Conservation (phyloP, 2,113 vertebrate genomes). For the Xenopus laevis region DNA sequence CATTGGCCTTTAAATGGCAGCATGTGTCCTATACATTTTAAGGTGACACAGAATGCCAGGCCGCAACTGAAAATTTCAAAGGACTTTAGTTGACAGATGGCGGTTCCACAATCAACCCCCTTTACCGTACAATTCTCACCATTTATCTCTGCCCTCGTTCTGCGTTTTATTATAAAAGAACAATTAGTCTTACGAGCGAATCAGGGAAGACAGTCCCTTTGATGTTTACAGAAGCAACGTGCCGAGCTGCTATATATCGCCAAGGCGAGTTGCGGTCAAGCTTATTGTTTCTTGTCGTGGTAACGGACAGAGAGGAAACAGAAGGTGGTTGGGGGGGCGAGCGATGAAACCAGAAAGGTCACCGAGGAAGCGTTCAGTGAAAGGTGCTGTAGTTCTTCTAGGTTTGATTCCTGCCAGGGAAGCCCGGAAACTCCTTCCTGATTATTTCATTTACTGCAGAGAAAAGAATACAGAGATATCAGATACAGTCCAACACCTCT, state of each 20-base stretch:
- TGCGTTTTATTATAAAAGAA: conserved; percentile 18
- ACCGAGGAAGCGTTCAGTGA: conserved; percentile 52
- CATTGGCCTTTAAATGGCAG: too few species aligned
- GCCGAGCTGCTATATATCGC: conserved; percentile 46
- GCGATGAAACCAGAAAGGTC: conserved; percentile 54
- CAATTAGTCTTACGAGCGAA: conserved; percentile 46
- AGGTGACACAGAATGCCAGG: too few species aligned
- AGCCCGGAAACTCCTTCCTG: conserved; percentile 94
- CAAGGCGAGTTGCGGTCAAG: conserved; percentile 53
- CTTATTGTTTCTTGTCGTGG: conserved; percentile 54
- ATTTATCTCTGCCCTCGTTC: too few species aligned
- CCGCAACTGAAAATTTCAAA: too few species aligned
- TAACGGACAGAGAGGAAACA: conserved; percentile 54
- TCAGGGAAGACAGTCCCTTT: conserved; percentile 56
- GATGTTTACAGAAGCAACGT: conserved; percentile 55
- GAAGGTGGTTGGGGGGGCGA: conserved; percentile 52
- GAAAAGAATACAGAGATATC: conserved; percentile 44
- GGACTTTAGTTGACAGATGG: too few species aligned
- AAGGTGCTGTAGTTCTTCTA: conserved; percentile 71
- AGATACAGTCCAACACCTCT: background rate
- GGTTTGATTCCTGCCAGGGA: conserved; percentile 83
- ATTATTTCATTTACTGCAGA: conserved; percentile 96
- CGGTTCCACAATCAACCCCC: too few species aligned
- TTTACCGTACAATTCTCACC: too few species aligned
- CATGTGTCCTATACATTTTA: too few species aligned